Percentiles rank a stretch among this genome's conserved stretches.
Evolutionary conservation across 1,140 invertebrate species (phyloP).

Genomic region (Philotrypesis tridentata): DNA sequence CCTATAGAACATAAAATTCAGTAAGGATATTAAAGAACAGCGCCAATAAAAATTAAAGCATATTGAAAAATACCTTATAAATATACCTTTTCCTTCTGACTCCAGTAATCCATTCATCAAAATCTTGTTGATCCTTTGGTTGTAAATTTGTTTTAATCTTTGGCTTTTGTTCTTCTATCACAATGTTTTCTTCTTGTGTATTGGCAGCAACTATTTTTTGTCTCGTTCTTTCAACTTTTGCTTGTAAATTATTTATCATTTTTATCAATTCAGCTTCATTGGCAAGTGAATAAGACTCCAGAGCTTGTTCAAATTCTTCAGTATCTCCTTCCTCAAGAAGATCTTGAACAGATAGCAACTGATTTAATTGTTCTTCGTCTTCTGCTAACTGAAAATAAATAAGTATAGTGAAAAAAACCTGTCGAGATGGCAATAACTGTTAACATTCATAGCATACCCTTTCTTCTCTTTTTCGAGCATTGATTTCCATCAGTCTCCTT

Average conservation of each 20-base stretch:
- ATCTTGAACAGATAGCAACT: conserved; percentile 86
- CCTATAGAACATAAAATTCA: conserved; percentile 60
- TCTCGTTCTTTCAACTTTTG: conserved; percentile 85
- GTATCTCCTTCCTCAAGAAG: conserved; percentile 85
- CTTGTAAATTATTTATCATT: conserved; percentile 83
- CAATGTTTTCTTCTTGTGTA: conserved; percentile 78
- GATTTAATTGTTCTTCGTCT: conserved; percentile 90
- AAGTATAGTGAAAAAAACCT: conserved; percentile 30
- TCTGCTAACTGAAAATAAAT: conserved; percentile 73
- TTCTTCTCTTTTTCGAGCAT: conserved; percentile 89
- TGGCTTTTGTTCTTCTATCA: conserved; percentile 75
- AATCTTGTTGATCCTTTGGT: conserved; percentile 78
- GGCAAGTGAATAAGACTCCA: conserved; percentile 77
- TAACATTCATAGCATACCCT: conserved; percentile 68
- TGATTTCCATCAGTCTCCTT: conserved; percentile 86
- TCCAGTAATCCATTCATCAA: conserved; percentile 81
- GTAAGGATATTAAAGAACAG: conserved; percentile 10
- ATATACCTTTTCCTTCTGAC: conserved; percentile 79
- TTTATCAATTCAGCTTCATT: conserved; percentile 80
- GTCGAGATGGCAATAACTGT: conserved; percentile 2
- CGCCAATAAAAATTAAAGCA: too few relatives aligned
- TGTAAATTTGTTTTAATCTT: conserved; percentile 74
- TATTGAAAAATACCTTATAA: background rate
- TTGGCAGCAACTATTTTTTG: conserved; percentile 84
- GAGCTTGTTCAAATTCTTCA: conserved; percentile 81